Conservation (phyloP, 2,888 invertebrate genomes). For the Ormyrus pomaceus region DNA sequence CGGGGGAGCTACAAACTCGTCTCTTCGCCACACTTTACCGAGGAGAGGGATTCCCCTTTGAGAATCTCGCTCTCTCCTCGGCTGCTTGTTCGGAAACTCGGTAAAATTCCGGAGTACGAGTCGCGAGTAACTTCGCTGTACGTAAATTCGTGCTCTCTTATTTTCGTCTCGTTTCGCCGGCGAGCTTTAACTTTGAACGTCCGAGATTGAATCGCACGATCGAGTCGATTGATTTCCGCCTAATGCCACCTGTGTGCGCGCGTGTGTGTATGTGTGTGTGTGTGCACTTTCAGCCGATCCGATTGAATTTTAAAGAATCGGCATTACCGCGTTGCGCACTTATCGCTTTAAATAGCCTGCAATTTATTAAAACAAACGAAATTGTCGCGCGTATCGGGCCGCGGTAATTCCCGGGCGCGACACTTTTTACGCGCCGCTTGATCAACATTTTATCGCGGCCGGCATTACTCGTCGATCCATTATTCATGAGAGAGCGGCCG, state of each 20-base stretch:
- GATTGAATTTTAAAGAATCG: no score
- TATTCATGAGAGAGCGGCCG: constrained; percentile 34
- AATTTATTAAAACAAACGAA: no score
- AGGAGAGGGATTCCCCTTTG: constrained; percentile 63
- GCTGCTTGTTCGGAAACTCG: constrained; percentile 68
- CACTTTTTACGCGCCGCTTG: neutral
- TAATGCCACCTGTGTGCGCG: neutral
- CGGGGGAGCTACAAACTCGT: constrained; percentile 24
- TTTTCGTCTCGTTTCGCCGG: neutral
- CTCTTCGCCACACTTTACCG: constrained; percentile 54
- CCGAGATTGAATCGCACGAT: constrained; percentile 26
- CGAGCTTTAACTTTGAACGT: constrained; percentile 38
- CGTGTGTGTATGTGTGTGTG: no score
- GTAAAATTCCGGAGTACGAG: constrained; percentile 67
- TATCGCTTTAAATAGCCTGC: no score
- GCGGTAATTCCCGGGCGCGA: no score
- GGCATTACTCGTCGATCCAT: constrained; percentile 16
- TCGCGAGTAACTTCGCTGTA: constrained; percentile 57
- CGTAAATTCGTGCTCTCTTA: constrained; percentile 39
- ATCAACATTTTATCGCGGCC: constrained; percentile 21
- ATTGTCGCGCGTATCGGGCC: no score
- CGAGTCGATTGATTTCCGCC: constrained; percentile 47
- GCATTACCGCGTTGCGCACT: no score
- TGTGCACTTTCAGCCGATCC: no score
- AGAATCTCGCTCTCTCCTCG: constrained; percentile 44